Conservation (phyloP, 2,888 invertebrate species). For the Noctuana brunneofusca region DNA sequence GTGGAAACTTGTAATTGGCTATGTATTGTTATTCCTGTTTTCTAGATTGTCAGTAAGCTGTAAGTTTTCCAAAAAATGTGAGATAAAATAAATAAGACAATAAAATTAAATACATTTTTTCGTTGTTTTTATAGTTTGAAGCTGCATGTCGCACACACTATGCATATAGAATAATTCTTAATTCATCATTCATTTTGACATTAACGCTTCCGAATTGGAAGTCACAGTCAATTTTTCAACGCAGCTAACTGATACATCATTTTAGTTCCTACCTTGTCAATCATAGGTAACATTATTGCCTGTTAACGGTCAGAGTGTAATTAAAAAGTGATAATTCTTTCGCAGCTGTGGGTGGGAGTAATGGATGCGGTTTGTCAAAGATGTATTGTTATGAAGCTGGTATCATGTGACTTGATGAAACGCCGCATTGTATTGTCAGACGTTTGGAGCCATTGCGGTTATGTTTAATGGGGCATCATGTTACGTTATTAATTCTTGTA, state of each 20-base stretch:
- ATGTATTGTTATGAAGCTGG: slow-evolving; percentile 26
- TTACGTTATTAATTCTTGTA: slow-evolving; percentile 25
- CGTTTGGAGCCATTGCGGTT: slow-evolving; percentile 20
- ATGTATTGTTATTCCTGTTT: no score
- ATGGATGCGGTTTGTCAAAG: slow-evolving; percentile 29
- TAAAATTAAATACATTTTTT: no score
- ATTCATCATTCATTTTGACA: slow-evolving; percentile 2
- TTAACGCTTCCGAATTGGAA: slow-evolving; percentile 4
- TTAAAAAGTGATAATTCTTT: slow-evolving; percentile 49
- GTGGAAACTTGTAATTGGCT: no score
- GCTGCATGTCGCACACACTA: not conserved
- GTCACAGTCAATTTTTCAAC: not conserved
- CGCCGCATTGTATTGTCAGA: slow-evolving; percentile 31
- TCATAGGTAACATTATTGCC: slow-evolving; percentile 8
- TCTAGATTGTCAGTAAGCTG: no score
- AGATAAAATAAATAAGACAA: no score
- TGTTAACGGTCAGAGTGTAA: slow-evolving; percentile 39
- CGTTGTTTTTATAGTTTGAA: not conserved
- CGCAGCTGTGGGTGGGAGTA: slow-evolving; percentile 36
- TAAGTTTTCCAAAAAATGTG: no score
- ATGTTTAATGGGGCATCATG: slow-evolving; percentile 29
- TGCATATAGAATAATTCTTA: not conserved
- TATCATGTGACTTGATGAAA: slow-evolving; percentile 33
- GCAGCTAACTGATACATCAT: not conserved
- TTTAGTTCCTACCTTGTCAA: not conserved